Conservation (phyloP, 2,888 invertebrate genomes). For the Morpho helenor region DNA sequence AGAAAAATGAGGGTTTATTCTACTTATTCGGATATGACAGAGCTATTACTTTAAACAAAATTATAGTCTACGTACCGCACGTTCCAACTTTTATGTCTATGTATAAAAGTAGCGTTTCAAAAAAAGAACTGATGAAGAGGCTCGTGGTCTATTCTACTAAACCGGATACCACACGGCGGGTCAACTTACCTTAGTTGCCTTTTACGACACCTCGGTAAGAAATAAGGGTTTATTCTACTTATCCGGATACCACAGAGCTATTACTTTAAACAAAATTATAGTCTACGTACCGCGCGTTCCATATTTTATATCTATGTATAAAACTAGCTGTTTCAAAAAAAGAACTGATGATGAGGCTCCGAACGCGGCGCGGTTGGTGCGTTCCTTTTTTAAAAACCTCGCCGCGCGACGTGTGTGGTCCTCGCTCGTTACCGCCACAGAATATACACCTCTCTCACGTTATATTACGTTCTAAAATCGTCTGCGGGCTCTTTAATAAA, state of each 20-base stretch:
- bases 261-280: no score
- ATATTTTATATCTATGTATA: slow-evolving; percentile 53
- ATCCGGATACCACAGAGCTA: no score
- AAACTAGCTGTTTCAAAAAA: slow-evolving; percentile 63
- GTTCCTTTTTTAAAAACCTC: slow-evolving; percentile 73
- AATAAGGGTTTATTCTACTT: no score
- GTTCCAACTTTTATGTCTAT: slow-evolving; percentile 38
- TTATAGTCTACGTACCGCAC: slow-evolving; percentile 3
- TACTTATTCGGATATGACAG: no score
- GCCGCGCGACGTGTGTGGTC: slow-evolving; percentile 73
- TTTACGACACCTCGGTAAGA: no score
- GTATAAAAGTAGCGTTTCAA: slow-evolving; percentile 64
- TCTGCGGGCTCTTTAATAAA: slow-evolving; percentile 21
- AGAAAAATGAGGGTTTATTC: no score
- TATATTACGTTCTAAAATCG: slow-evolving; percentile 25
- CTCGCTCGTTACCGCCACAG: slow-evolving; percentile 24
- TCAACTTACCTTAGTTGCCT: no score
- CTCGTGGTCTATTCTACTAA: slow-evolving; percentile 34
- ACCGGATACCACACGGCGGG: no score
- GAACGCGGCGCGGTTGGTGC: slow-evolving; percentile 73
- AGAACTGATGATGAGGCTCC: slow-evolving; percentile 74
- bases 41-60: no score
- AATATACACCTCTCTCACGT: slow-evolving; percentile 27
- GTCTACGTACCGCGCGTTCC: slow-evolving; percentile 10
- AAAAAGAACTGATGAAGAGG: slow-evolving; percentile 73